A percentile compares a stretch with the other conserved stretches of the same genome.
phyloP scores from a whole-genome alignment of 2,888 invertebrate species.

The Mactromeris polynyma region DNA sequence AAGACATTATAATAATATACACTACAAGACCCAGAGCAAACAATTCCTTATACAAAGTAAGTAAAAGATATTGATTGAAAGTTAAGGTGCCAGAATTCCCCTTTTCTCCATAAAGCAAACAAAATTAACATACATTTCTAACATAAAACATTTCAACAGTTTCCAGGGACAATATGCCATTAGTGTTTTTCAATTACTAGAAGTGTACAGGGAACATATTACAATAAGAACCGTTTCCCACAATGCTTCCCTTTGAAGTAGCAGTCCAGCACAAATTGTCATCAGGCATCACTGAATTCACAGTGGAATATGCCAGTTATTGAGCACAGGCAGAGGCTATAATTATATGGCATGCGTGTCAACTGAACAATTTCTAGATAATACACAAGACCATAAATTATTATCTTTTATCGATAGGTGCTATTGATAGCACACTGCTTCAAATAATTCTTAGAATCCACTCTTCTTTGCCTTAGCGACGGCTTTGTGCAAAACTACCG shows the following conservation, averaged over 20 bases:
- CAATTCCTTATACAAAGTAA: background rate
- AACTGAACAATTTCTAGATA: background rate
- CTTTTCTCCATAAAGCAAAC: background rate
- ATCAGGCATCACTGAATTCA: background rate
- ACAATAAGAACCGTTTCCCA: background rate
- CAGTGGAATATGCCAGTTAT: background rate
- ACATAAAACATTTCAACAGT: background rate
- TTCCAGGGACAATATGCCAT: background rate
- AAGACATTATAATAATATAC: too few relatives aligned
- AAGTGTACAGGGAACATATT: background rate
- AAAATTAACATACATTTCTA: background rate
- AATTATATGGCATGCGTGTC: background rate
- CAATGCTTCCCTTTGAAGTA: constrained; percentile 1
- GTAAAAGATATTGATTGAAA: background rate
- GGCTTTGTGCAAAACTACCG: too few relatives aligned
- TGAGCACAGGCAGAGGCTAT: background rate
- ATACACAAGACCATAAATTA: background rate
- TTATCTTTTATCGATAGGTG: background rate
- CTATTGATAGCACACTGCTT: background rate
- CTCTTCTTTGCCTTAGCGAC: too few relatives aligned
- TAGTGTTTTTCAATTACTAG: constrained; percentile 13
- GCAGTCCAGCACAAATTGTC: background rate
- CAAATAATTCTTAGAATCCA: background rate
- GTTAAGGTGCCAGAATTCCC: background rate
- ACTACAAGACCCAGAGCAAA: background rate